phyloP scores from a whole-genome alignment of 2,113 vertebrate species.

The Tragelaphus buxtoni region DNA sequence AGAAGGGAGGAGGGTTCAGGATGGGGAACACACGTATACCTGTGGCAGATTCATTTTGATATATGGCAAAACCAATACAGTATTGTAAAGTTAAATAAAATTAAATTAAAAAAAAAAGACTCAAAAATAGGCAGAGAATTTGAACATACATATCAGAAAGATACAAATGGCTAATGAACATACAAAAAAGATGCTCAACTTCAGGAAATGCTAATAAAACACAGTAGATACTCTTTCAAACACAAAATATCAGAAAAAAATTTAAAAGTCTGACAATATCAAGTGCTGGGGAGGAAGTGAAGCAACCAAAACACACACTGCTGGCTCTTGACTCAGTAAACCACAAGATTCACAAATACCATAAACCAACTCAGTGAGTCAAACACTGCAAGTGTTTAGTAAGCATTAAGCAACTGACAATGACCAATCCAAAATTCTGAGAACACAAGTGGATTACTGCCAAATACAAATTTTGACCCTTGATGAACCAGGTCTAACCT shows the following conservation, averaged over 20 bases:
- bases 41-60: too few species aligned
- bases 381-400: constrained; percentile 38
- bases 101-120: neutral
- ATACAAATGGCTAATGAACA: neutral
- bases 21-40: too few species aligned
- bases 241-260: neutral
- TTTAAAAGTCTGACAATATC: neutral
- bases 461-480: constrained; percentile 28
- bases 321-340: constrained; percentile 41
- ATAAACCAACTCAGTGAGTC: constrained; percentile 43
- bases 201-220: constrained; percentile 35
- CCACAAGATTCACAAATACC: constrained; percentile 36
- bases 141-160: neutral
- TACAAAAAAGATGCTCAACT: constrained; percentile 28
- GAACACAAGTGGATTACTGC: neutral
- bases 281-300: constrained; percentile 42
- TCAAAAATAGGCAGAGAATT: constrained; percentile 24
- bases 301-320: constrained; percentile 18
- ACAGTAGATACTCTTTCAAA: constrained; percentile 7
- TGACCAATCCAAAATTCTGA: constrained; percentile 41
- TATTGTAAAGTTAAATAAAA: too few species aligned
- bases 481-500: constrained; percentile 1
- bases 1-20: too few species aligned
- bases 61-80: too few species aligned
- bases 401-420: constrained; percentile 53